A percentile compares a stretch with the other conserved stretches of the same genome.
Conservation (phyloP, 2,113 vertebrate genomes). For the Pelvicachromis taeniatus region DNA sequence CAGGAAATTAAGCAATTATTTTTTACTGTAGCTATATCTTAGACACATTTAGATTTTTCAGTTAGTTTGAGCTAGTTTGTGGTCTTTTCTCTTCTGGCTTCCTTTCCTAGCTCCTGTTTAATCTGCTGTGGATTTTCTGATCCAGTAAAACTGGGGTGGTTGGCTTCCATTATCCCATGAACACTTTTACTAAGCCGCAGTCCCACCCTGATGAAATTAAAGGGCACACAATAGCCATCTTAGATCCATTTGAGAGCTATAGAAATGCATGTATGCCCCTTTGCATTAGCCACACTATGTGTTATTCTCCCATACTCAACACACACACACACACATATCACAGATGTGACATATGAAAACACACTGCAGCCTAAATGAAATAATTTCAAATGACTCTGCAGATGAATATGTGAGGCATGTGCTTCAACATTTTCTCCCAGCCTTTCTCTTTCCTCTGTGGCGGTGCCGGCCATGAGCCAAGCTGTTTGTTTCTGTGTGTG, state of each 20-base stretch:
- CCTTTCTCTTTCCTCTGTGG: constrained; percentile 22
- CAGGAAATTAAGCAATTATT: background rate
- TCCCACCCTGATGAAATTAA: constrained; percentile 35
- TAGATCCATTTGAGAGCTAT: background rate
- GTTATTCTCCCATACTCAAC: background rate
- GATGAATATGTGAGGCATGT: background rate
- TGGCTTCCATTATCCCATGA: constrained; percentile 38
- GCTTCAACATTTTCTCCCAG: constrained; percentile 13
- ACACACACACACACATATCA: background rate
- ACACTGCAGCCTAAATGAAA: background rate
- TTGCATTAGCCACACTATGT: background rate
- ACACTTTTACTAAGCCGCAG: constrained; percentile 23
- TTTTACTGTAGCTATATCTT: background rate
- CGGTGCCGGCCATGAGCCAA: constrained; percentile 31
- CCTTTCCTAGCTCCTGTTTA: background rate
- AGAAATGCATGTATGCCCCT: background rate
- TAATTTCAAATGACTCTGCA: background rate
- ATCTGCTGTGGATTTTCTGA: background rate
- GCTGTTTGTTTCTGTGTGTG: constrained; percentile 34
- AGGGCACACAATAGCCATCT: constrained; percentile 12
- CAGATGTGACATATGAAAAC: background rate
- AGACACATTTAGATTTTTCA: background rate
- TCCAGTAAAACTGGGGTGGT: background rate
- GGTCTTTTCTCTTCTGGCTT: background rate
- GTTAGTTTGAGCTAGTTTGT: background rate